These are phyloP conservation scores for Nephotettix cincticeps DNA, from an alignment of 1,140 invertebrate species.

Conservation along the genomic window DNA sequence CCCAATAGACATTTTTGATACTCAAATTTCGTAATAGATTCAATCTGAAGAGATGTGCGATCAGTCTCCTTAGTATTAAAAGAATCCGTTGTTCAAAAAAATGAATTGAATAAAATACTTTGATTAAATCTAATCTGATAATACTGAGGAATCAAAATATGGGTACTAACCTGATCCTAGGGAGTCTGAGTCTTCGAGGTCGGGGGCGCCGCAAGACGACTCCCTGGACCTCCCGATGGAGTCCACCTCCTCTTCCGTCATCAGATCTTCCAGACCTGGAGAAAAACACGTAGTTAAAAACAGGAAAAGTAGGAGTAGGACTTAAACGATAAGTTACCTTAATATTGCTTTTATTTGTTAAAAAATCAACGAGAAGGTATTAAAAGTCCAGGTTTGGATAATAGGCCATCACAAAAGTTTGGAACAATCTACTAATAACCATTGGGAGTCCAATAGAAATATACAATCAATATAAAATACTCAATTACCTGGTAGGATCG, in stretches of 20 bases:
- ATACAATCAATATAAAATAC: too few species aligned
- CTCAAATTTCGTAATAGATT: too few species aligned
- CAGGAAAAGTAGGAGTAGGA: background rate
- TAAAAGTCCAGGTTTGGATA: background rate
- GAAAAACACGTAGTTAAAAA: background rate
- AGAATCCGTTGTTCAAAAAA: too few species aligned
- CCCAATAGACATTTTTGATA: too few species aligned
- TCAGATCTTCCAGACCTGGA: slow-evolving; percentile 11
- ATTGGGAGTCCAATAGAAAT: too few species aligned
- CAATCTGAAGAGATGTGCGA: too few species aligned
- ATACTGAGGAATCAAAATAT: too few species aligned
- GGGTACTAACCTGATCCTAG: slow-evolving; percentile 4
- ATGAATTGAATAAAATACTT: too few species aligned
- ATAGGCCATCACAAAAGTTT: background rate
- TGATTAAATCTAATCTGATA: too few species aligned
- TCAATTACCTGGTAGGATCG: too few species aligned
- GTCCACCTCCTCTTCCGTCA: slow-evolving; percentile 13
- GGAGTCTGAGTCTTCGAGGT: background rate
- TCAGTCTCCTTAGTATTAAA: too few species aligned
- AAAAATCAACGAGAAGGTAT: background rate
- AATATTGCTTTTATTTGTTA: background rate
- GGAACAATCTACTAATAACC: background rate
- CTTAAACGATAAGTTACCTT: background rate
- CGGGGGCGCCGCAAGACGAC: background rate
- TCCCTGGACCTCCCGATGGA: background rate